Evolutionary conservation across 2,888 invertebrate species (phyloP), one percentile per base, ranked within the genome.

Genomic region (Eupsilia transversa): DNA sequence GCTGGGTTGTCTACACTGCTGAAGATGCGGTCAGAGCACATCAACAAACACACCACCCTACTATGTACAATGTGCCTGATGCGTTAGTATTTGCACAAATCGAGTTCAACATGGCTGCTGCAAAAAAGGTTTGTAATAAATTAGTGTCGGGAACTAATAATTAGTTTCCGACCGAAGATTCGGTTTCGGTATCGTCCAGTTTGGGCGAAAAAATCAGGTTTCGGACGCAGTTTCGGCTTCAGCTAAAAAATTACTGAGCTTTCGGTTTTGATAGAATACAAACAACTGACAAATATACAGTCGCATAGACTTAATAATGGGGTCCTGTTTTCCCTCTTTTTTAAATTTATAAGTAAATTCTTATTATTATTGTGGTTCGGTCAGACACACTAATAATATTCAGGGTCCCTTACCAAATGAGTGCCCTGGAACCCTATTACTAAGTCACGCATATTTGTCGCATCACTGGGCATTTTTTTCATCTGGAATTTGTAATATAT

Each of bases 21-120:
- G 95, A 96, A 27, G 98, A 99, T 88, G 99, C 99, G 0, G 96
- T 99, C 23, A 94, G 97, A 80, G 97, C 97, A 75, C 98, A 98
- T 88, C 97, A 98, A 65, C 98, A 99, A 93, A 97, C 97, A 0
- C 98, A 98, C 92, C 98, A 98, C 91, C 98, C 98, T 0, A 97
- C 98, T 1, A 98, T 99, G 95, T 98, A 97, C 88, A 98, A 99
- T 93, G 94, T 96, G 54, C 98, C 98, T 0, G 96, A 98, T 91
- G 97, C 98, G 0, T 94, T 97, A 23, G 92, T 99, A 0, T 97
- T 96, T 83, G 97, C 98, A 5, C 94, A 97, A 54, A 96, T 99
- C 74, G 99, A 99, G 91, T 92, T 99, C 6, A 98, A 99, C 91
- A 98, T 99, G 98, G 96, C 96, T 83, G 97, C 97, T 70, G 97